Conservation (phyloP, 64 coral and sea anemone genomes). For the Porites australiensis region DNA sequence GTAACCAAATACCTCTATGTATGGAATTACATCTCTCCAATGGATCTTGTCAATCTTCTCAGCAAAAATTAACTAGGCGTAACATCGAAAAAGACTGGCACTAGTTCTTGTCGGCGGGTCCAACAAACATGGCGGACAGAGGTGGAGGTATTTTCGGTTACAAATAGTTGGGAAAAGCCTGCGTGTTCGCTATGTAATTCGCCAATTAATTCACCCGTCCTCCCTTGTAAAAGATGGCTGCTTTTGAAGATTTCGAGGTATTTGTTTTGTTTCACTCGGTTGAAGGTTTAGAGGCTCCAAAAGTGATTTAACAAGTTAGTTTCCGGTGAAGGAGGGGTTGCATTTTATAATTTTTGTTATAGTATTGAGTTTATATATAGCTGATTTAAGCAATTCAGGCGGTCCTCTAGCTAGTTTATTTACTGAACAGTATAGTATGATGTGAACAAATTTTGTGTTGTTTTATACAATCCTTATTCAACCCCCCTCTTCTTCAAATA, state of each 20-base stretch:
- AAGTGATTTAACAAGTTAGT: not conserved
- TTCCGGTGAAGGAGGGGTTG: too few species aligned
- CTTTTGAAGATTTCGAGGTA: conserved; percentile 92
- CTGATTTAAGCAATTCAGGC: too few species aligned
- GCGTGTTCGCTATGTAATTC: conserved; percentile 5
- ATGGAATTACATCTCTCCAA: not conserved
- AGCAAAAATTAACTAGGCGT: conserved; percentile 34
- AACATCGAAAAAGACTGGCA: not conserved
- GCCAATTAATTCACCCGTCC: not conserved
- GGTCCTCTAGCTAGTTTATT: too few species aligned
- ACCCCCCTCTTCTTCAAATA: too few species aligned
- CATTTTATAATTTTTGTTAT: too few species aligned
- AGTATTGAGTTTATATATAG: too few species aligned
- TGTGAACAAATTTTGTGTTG: too few species aligned
- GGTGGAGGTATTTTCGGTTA: not conserved
- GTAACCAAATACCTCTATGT: not conserved
- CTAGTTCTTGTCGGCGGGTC: not conserved
- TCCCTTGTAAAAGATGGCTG: conserved; percentile 35
- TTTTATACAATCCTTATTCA: too few species aligned
- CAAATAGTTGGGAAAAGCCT: not conserved
- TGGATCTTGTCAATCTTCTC: not conserved
- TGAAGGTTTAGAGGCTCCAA: not conserved
- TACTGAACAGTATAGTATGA: too few species aligned
- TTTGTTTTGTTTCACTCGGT: not conserved
- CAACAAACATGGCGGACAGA: conserved; percentile 67